Evolutionary conservation across 2,888 invertebrate species (phyloP).

Genomic region (Lingula anatina): DNA sequence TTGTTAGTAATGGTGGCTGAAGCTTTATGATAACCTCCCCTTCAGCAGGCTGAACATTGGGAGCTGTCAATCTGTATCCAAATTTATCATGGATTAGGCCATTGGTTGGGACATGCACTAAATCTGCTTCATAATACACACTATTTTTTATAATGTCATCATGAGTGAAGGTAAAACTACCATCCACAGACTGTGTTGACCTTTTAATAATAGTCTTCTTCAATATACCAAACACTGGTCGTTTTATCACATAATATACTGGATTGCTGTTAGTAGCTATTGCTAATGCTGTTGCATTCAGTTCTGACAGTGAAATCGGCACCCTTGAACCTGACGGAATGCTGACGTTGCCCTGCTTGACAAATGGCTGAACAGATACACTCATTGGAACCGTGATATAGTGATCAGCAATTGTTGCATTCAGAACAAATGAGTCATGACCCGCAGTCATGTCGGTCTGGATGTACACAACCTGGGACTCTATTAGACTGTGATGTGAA

Average conservation of each 20-base stretch:
- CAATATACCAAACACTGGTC: constrained; percentile 73
- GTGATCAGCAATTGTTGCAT: constrained; percentile 56
- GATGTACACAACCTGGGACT: constrained; percentile 74
- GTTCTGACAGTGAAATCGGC: constrained; percentile 63
- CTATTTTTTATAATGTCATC: constrained; percentile 83
- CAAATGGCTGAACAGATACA: constrained; percentile 66
- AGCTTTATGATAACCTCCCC: constrained; percentile 61
- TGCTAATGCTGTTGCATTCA: constrained; percentile 77
- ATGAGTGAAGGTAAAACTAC: constrained; percentile 67
- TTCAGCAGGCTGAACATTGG: constrained; percentile 79
- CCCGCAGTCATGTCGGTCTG: constrained; percentile 19
- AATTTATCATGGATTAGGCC: constrained; percentile 63
- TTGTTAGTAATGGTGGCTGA: too few species aligned
- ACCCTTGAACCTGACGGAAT: constrained; percentile 60
- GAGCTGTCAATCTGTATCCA: constrained; percentile 71
- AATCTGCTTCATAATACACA: constrained; percentile 63
- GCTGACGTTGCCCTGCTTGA: constrained; percentile 58
- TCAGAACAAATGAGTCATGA: constrained; percentile 16
- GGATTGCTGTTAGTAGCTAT: constrained; percentile 84
- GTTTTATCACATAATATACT: constrained; percentile 68
- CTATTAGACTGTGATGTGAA: constrained; percentile 83
- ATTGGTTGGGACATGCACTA: constrained; percentile 52
- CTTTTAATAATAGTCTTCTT: constrained; percentile 62
- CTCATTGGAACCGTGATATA: constrained; percentile 57
- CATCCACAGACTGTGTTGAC: neutral